Evolutionary conservation across 2,113 vertebrate genomes (phyloP).

Genomic region (Cichladusa arquata): DNA sequence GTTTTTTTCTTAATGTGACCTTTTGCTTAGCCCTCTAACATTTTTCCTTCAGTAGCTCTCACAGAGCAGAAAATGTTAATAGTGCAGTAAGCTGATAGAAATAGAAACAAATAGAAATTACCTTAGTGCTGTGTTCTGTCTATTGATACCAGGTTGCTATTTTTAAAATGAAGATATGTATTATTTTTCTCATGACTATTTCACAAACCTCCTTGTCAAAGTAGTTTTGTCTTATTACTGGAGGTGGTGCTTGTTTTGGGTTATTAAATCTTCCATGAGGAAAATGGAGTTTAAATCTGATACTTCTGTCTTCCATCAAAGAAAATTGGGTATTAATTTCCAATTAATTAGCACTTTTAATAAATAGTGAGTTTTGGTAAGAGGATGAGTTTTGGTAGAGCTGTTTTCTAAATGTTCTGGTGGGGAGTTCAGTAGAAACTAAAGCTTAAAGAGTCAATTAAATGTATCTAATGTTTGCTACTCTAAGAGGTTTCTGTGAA

Average conservation of each 20-base stretch:
- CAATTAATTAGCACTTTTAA: not conserved
- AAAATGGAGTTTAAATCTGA: not conserved
- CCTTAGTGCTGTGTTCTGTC: not conserved
- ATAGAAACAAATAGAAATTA: not conserved
- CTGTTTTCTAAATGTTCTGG: not conserved
- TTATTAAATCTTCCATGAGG: not conserved
- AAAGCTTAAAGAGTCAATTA: not conserved
- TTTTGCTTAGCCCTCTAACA: not conserved
- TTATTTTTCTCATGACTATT: not conserved
- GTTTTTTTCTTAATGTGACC: not conserved
- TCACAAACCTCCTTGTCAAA: not conserved
- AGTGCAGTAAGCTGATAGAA: not conserved
- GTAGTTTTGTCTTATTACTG: not conserved
- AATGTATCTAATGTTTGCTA: not conserved
- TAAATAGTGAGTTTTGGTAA: not conserved
- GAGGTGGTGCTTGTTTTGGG: not conserved
- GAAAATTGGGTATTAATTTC: not conserved
- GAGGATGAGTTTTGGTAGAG: not conserved
- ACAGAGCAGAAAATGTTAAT: not conserved
- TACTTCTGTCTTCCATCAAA: not conserved
- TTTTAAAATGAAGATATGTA: not conserved
- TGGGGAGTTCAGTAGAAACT: not conserved
- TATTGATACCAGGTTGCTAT: not conserved
- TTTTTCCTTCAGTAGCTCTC: not conserved
- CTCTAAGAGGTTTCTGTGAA: not conserved